Evolutionary conservation across 2,797 vertebrate genomes (phyloP), one percentile per base, ranked within the genome.

Genomic region (Smutsia gigantea): DNA sequence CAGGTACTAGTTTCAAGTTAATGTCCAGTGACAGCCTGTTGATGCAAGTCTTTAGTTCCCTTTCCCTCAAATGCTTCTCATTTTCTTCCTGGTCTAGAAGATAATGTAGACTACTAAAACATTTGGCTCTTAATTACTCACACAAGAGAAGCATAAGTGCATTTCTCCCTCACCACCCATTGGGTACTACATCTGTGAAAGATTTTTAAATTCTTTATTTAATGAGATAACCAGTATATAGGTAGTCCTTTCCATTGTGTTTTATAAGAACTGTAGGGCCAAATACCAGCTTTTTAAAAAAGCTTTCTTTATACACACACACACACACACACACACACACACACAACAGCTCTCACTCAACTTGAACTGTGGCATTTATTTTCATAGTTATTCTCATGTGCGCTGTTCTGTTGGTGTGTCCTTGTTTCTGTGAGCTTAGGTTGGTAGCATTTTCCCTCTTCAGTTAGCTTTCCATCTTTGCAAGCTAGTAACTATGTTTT

Each of bases 401-500:
- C 2, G 5, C 64, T 94, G 53, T 94, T 95, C 74, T 95, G 84
- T 97, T 68, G 23, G 75, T 83, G 84, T 97, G 94, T 94, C 90
- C 69, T 81, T 92, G 92, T 96, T 79, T 92, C 68, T 78, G 81
- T 86, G 77, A 77, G 68, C 68, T 72, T 93, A 69, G 39, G 42
- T 55, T 85, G 23, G 39, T 74, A 51, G 86, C 39, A 21, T 81
- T 96, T 68, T 83, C 77, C 55, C 61, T 96, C 93, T 83, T 97
- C n/a, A 2, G 90, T 81, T 92, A 69, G 77, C 84, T 93, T 77
- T 78, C 92, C 51, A 63, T 46, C 46, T 78, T 83, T 68, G 85
- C 69, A 66, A 31, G 64, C 42, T 83, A 46, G 49, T 42, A 21
- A 59, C 84, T 23, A 68, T 85, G 66, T 59, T 90, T 53, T 81